phyloP scores from a whole-genome alignment of 2,888 invertebrate species.

The Stegana nigrithorax region DNA sequence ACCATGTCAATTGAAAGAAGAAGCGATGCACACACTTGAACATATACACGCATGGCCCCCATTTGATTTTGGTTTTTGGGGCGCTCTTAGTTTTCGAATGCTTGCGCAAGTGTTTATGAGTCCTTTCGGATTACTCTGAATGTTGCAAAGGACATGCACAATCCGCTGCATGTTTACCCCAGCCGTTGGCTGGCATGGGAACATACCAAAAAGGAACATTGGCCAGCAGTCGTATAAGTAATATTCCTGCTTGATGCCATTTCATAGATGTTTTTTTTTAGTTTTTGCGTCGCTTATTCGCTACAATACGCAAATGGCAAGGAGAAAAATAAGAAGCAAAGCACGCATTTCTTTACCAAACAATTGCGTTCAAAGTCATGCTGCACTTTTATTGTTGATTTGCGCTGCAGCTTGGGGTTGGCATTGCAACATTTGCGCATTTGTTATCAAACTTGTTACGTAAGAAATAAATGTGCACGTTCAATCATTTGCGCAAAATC shows the following conservation, averaged over 20 bases:
- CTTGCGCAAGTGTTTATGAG: conserved; percentile 43
- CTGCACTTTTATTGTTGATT: neutral
- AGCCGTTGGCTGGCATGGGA: conserved; percentile 44
- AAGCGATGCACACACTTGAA: neutral
- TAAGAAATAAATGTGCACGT: too few relatives aligned
- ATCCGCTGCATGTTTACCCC: too few relatives aligned
- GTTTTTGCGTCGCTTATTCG: neutral
- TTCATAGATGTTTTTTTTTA: neutral
- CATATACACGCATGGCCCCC: conserved; percentile 20
- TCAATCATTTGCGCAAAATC: conserved; percentile 6
- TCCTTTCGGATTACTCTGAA: conserved; percentile 39
- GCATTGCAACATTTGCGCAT: neutral
- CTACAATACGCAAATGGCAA: neutral
- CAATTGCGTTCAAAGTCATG: neutral
- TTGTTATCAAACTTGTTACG: neutral
- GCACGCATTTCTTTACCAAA: neutral
- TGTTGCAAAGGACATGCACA: conserved; percentile 11
- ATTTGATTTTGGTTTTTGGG: conserved; percentile 6
- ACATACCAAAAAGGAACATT: conserved; percentile 25
- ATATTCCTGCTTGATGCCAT: conserved; percentile 4
- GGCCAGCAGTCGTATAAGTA: conserved; percentile 8
- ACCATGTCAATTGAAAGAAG: conserved; percentile 30
- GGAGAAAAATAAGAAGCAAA: neutral
- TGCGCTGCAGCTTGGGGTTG: neutral
- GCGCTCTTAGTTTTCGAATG: conserved; percentile 19